phyloP scores from a whole-genome alignment of 1,140 invertebrate species.

The Orius laevigatus region DNA sequence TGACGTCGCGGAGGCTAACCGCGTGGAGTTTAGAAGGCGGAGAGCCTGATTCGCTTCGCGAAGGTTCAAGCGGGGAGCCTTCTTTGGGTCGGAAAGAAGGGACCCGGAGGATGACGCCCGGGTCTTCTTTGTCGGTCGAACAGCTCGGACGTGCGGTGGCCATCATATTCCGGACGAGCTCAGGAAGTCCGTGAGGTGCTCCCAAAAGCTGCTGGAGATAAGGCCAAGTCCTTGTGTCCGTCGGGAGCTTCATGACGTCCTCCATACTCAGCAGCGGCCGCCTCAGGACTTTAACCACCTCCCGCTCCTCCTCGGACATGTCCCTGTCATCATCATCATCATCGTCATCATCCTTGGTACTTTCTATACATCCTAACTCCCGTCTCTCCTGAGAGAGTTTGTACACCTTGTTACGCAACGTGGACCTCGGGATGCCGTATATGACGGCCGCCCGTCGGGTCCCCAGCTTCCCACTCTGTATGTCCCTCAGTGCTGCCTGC shows the following conservation, averaged over 20 bases:
- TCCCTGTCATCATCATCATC: constrained; percentile 40
- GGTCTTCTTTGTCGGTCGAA: constrained; percentile 14
- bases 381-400: constrained; percentile 53
- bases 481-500: constrained; percentile 74
- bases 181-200: constrained; percentile 22
- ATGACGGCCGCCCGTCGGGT: constrained; percentile 81
- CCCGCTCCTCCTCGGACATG: constrained; percentile 45
- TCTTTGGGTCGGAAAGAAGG: constrained; percentile 65
- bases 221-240: constrained; percentile 32
- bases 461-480: constrained; percentile 79
- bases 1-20: constrained; percentile 52
- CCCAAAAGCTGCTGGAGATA: constrained; percentile 38
- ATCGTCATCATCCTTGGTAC: constrained; percentile 17
- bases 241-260: constrained; percentile 36
- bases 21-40: constrained; percentile 37
- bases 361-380: constrained; percentile 12
- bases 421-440: constrained; percentile 89
- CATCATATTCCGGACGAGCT: constrained; percentile 22
- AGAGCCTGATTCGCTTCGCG: constrained; percentile 30
- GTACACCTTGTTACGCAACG: constrained; percentile 85
- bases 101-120: constrained; percentile 71
- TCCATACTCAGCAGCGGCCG: constrained; percentile 38
- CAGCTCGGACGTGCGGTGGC: constrained; percentile 8
- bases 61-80: constrained; percentile 26
- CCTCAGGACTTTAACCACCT: constrained; percentile 39